Evolutionary conservation across 2,113 vertebrate species (phyloP).

Genomic region (Promerops cafer): DNA sequence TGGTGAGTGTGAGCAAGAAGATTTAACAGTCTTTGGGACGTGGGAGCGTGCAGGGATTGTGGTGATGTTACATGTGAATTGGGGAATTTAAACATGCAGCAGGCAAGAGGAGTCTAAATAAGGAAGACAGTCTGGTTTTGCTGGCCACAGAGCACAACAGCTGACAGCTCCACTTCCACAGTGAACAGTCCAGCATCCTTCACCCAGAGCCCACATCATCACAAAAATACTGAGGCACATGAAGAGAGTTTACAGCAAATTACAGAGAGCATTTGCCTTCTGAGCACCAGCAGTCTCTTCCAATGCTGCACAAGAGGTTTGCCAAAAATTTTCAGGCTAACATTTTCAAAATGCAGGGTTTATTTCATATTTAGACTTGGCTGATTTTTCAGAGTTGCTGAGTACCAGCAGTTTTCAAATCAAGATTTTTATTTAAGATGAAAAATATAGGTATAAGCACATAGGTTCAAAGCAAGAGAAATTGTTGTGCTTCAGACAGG

Average conservation of each 20-base stretch:
- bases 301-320: background rate
- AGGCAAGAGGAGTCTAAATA: background rate
- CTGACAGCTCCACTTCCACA: background rate
- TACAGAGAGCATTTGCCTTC: background rate
- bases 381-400: background rate
- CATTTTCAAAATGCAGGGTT: background rate
- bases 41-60: background rate
- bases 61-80: background rate
- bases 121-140: background rate
- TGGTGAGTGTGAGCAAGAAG: conserved; percentile 65
- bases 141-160: background rate
- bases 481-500: background rate
- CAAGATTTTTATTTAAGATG: background rate
- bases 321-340: background rate
- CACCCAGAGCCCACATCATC: background rate
- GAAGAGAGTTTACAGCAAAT: background rate
- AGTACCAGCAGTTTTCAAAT: background rate
- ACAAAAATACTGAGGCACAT: background rate
- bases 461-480: background rate
- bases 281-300: background rate
- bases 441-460: background rate
- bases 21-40: background rate
- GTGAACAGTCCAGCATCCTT: background rate
- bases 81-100: background rate
- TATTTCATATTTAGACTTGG: background rate